Percentiles rank a stretch among this genome's conserved stretches.
phyloP scores from a whole-genome alignment of 30 jellyfish, hydroid and myxozoan genomes.

The Haliclystus octoradiatus region DNA sequence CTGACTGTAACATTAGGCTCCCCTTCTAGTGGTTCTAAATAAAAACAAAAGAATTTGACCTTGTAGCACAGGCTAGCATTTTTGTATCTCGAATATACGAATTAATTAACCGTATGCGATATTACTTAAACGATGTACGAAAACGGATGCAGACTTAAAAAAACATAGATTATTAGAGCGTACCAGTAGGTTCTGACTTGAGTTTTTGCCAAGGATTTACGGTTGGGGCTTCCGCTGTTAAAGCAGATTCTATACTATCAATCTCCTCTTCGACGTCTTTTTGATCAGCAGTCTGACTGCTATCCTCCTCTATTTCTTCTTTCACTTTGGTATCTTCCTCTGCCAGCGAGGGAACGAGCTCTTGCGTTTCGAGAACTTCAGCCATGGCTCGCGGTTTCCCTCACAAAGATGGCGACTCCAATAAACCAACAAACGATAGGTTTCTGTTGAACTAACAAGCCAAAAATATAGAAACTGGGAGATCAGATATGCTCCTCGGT shows the following conservation, averaged over 20 bases:
- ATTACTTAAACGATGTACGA: no score
- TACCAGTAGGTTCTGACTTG: not conserved
- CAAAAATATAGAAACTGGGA: no score
- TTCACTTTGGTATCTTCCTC: not conserved
- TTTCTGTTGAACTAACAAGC: not conserved
- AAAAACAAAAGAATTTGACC: no score
- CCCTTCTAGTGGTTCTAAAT: no score
- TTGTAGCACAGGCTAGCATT: no score
- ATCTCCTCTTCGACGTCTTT: not conserved
- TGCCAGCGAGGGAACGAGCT: not conserved
- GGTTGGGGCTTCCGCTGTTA: not conserved
- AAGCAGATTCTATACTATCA: not conserved
- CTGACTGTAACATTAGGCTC: no score
- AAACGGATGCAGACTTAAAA: no score
- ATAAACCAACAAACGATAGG: not conserved
- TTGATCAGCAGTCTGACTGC: not conserved
- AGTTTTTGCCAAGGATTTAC: not conserved
- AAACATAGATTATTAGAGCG: no score
- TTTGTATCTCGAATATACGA: no score
- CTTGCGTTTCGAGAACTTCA: not conserved
- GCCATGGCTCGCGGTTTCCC: not conserved
- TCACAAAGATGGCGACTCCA: not conserved
- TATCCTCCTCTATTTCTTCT: not conserved
- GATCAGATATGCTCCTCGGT: not conserved
- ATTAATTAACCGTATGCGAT: no score